phyloP scores from a whole-genome alignment of 92 coral and sea anemone genomes.

The Virgularia gustaviana region DNA sequence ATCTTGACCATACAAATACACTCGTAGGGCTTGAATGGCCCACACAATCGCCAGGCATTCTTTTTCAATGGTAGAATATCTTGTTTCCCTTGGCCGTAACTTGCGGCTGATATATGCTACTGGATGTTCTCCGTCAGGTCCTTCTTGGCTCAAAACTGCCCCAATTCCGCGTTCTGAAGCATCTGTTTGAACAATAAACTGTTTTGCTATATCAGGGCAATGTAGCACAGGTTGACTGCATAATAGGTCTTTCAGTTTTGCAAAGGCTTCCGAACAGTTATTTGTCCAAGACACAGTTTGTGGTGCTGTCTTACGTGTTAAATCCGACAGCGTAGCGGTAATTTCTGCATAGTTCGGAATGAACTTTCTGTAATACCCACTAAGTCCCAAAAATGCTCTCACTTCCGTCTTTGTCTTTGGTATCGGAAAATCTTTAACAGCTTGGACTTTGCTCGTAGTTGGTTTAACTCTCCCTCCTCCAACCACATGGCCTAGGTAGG shows the following conservation, averaged over 20 bases:
- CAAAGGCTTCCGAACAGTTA: background rate
- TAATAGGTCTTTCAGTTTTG: background rate
- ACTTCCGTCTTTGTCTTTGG: constrained; percentile 46
- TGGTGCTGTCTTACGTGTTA: constrained; percentile 21
- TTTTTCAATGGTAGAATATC: constrained; percentile 25
- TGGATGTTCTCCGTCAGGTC: constrained; percentile 15
- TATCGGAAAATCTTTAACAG: constrained; percentile 10
- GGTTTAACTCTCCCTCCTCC: constrained; percentile 10
- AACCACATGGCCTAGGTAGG: constrained; percentile 35
- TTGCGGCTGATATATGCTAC: constrained; percentile 24
- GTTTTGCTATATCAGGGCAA: constrained; percentile 4
- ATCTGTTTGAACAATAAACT: constrained; percentile 26
- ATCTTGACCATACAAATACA: no score
- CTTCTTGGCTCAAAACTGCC: constrained; percentile 32
- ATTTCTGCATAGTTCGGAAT: constrained; percentile 54
- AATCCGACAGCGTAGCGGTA: constrained; percentile 39
- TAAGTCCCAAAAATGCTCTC: constrained; percentile 29
- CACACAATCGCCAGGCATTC: constrained; percentile 42
- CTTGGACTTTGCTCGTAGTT: constrained; percentile 4
- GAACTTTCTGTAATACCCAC: constrained; percentile 41
- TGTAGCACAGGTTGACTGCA: constrained; percentile 6
- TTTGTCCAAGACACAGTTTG: constrained; percentile 12
- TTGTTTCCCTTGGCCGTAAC: constrained; percentile 19
- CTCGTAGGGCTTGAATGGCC: constrained; percentile 14
- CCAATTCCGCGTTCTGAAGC: constrained; percentile 42